These are phyloP conservation scores for Bombyx mori DNA, from an alignment of 1,140 invertebrate species.

Conservation along the genomic window ASM3026992v2 NC_085111.1:18850501-18851000, in stretches of 20 bases:
- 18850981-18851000: too few relatives aligned
- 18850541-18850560: conserved; percentile 16
- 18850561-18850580: neutral
- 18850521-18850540: conserved; percentile 35
- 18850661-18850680: conserved; percentile 22
- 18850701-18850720: conserved; percentile 24
- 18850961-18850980: too few relatives aligned
- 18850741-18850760: conserved; percentile 34
- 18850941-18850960: too few relatives aligned
- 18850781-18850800: neutral
- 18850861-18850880: too few relatives aligned
- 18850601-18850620: conserved; percentile 9
- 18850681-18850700: conserved; percentile 12
- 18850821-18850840: neutral
- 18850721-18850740: conserved; percentile 41
- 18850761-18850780: conserved; percentile 20
- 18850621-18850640: conserved; percentile 19
- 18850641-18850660: conserved; percentile 11
- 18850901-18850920: too few relatives aligned
- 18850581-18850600: conserved; percentile 5
- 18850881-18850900: too few relatives aligned
- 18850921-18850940: too few relatives aligned
- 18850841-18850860: too few relatives aligned
- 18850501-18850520: conserved; percentile 34
- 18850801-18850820: neutral